Conservation (phyloP, 2,888 invertebrate genomes). For the Theretra japonica region DNA sequence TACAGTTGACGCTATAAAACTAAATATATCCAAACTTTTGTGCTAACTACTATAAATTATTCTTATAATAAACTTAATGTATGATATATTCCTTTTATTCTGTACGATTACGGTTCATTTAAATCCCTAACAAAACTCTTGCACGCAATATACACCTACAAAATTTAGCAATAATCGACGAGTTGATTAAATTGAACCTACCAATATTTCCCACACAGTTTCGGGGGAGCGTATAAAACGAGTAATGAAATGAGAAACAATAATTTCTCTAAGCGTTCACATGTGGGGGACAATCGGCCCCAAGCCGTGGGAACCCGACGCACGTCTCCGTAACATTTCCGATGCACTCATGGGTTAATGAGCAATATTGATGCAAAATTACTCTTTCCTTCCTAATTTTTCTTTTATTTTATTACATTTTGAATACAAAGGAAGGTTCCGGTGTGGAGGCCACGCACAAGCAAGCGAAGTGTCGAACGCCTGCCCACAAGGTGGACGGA, state of each 20-base stretch:
- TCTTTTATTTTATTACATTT: too few species aligned
- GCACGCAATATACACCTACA: background rate
- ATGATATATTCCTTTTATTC: too few species aligned
- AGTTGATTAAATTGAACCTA: constrained; percentile 1
- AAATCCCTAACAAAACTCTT: too few species aligned
- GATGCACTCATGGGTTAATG: background rate
- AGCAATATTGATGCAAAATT: background rate
- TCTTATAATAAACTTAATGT: too few species aligned
- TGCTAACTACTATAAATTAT: too few species aligned
- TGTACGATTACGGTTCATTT: too few species aligned
- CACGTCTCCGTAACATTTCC: constrained; percentile 20
- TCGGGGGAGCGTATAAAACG: constrained; percentile 14
- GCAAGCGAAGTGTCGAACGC: too few species aligned
- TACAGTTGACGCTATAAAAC: background rate
- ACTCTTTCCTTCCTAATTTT: too few species aligned
- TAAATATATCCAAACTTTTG: background rate
- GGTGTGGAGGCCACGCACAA: too few species aligned
- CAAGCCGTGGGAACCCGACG: constrained; percentile 12
- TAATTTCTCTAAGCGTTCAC: constrained; percentile 21
- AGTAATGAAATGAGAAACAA: constrained; percentile 21
- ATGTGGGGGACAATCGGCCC: constrained; percentile 24
- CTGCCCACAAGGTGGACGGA: too few species aligned
- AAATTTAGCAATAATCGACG: background rate
- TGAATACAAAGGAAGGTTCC: too few species aligned
- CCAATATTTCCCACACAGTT: constrained; percentile 13